These are phyloP conservation scores for Gasteruption jaculator DNA, from an alignment of 2,888 invertebrate genomes.

Conservation along the genomic window DNA sequence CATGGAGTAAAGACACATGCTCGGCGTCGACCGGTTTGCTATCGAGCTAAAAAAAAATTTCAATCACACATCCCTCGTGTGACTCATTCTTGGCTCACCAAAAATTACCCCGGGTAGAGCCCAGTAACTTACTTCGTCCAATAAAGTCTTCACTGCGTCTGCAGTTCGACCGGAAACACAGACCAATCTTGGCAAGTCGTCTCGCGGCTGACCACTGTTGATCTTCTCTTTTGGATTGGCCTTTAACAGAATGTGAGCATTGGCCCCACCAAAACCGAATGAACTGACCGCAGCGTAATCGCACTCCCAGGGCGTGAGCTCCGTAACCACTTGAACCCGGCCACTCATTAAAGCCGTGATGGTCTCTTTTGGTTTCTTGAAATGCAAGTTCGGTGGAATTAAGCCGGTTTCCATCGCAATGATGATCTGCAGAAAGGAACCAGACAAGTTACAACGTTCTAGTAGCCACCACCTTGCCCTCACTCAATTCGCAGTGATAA, in stretches of 20 bases:
- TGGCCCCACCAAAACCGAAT: conserved; percentile 92
- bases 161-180: conserved; percentile 76
- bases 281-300: conserved; percentile 78
- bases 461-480: too few species aligned
- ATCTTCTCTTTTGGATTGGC: conserved; percentile 59
- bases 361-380: conserved; percentile 58
- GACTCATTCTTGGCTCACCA: too few species aligned
- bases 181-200: conserved; percentile 68
- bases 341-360: conserved; percentile 61
- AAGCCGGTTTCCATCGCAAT: conserved; percentile 74
- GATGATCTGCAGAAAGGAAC: conserved; percentile 60
- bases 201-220: conserved; percentile 59
- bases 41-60: conserved; percentile 47
- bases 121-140: conserved; percentile 64
- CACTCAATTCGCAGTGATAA: too few species aligned
- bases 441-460: too few species aligned
- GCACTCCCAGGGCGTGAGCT: conserved; percentile 64
- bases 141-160: conserved; percentile 63
- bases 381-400: conserved; percentile 84
- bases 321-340: conserved; percentile 68
- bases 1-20: conserved; percentile 58
- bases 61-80: too few species aligned
- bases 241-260: conserved; percentile 69
- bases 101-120: too few species aligned
- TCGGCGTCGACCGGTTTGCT: conserved; percentile 61